These are phyloP conservation scores for Callinectes sapidus DNA, from an alignment of 2,888 invertebrate species.

Conservation along the genomic window DNA sequence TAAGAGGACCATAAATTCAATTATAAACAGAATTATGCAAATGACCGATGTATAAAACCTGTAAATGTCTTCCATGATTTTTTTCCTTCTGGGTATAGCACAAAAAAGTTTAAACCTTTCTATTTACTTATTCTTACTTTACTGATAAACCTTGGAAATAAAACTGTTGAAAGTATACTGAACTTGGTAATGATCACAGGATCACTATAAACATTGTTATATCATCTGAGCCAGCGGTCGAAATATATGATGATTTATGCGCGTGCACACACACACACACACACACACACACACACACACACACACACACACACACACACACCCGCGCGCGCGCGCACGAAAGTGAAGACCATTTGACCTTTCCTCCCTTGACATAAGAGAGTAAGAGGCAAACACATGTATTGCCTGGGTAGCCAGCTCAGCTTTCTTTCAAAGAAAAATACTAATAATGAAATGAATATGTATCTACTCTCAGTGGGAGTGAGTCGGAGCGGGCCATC, in stretches of 20 bases:
- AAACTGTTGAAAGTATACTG: neutral
- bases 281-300: neutral
- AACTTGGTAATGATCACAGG: neutral
- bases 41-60: neutral
- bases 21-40: neutral
- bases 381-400: neutral
- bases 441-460: neutral
- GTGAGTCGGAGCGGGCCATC: neutral
- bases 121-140: neutral
- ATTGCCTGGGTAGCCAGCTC: neutral
- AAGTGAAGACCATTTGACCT: neutral
- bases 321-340: neutral
- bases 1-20: neutral
- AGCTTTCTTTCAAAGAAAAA: neutral
- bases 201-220: too few relatives aligned
- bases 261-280: neutral
- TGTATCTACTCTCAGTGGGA: neutral
- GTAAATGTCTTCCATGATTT: neutral
- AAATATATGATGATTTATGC: neutral
- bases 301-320: constrained; percentile 23
- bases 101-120: neutral
- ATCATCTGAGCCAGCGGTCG: neutral
- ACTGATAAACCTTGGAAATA: neutral
- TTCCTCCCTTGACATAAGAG: neutral
- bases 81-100: too few relatives aligned